Evolutionary conservation across 2,113 vertebrate species (phyloP).

Genomic region (Heloderma charlesbogerti): DNA sequence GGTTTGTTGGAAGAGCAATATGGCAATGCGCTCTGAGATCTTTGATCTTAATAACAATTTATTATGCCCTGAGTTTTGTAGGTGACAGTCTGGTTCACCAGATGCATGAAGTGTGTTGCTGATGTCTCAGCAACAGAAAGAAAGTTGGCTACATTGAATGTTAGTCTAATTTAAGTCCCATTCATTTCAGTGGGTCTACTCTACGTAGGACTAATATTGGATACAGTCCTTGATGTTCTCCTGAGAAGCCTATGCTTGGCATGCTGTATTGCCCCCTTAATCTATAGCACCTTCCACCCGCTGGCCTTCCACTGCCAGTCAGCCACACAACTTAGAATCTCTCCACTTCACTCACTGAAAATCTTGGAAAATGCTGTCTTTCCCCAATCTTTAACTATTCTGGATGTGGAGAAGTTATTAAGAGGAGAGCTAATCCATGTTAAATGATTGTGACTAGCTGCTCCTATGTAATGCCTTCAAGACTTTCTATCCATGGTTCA

Average conservation of each 20-base stretch:
- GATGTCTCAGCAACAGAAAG: no score
- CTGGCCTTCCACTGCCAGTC: no score
- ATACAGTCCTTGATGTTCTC: not conserved
- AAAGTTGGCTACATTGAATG: not conserved
- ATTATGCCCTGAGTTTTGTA: not conserved
- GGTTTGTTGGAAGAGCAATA: not conserved
- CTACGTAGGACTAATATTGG: not conserved
- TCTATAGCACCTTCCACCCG: not conserved
- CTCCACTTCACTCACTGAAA: not conserved
- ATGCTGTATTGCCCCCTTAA: not conserved
- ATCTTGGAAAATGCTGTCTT: not conserved
- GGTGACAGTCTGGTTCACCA: not conserved
- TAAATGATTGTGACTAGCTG: not conserved
- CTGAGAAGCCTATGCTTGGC: not conserved
- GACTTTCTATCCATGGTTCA: not conserved
- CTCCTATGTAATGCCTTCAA: not conserved
- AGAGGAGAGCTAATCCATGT: not conserved
- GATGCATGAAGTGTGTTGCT: not conserved
- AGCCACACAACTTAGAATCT: not conserved
- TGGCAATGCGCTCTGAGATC: not conserved
- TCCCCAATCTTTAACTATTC: not conserved
- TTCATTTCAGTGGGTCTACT: no score
- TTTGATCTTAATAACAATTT: not conserved
- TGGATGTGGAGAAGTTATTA: not conserved
- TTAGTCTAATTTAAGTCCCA: no score